These are phyloP conservation scores for Willisornis vidua DNA, from an alignment of 2,113 vertebrate species.

Conservation along the genomic window DNA sequence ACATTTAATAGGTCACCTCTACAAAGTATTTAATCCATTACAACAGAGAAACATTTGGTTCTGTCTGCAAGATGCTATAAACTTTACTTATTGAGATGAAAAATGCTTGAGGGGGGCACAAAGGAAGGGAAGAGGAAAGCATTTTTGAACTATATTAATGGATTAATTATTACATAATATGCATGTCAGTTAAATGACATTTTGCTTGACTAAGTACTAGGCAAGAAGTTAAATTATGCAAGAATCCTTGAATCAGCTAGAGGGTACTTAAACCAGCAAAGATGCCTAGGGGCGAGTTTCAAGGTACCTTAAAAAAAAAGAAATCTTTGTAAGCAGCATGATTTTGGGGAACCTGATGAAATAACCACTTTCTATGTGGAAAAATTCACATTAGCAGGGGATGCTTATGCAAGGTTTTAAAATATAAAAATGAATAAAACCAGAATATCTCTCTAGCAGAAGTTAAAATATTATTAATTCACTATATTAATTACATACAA, in stretches of 20 bases:
- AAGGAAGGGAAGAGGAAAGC: background rate
- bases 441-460: background rate
- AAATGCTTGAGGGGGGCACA: background rate
- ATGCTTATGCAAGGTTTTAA: background rate
- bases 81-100: background rate
- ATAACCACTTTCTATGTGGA: background rate
- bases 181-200: slow-evolving; percentile 13
- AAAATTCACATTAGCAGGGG: background rate
- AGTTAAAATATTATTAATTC: background rate
- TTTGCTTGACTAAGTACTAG: slow-evolving; percentile 11
- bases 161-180: slow-evolving; percentile 42
- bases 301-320: background rate
- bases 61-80: background rate
- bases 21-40: background rate
- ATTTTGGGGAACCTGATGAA: background rate
- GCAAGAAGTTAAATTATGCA: slow-evolving; percentile 31
- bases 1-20: slow-evolving; percentile 14
- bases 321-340: background rate
- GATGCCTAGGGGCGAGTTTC: background rate
- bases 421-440: background rate
- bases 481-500: no score
- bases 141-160: slow-evolving; percentile 21
- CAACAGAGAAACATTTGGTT: background rate
- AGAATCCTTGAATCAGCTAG: slow-evolving; percentile 3
- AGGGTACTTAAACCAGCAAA: background rate